Base-by-base conservation (phyloP, 2,888 invertebrate species). In the Agrotis exclamationis region DNA sequence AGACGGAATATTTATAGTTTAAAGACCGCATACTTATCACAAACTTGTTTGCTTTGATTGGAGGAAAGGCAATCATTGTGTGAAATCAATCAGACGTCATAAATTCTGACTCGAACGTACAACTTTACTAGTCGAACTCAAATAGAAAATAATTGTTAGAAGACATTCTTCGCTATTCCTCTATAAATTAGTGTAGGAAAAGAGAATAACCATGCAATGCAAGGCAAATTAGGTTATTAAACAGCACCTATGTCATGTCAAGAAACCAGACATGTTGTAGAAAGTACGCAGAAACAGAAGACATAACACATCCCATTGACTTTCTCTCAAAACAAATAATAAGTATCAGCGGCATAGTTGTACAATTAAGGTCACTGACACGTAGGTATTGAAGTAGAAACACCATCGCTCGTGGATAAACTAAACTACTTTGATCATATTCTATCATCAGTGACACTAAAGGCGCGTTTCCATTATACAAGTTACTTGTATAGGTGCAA, bases 1-100 rank as follows among this genome's bases (percentile, higher is more conserved):
- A 51, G n/a, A 53, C 48, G 13, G 47, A 44, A 57, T 63, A 60
- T 56, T 65, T 63, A 56, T 59, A 70, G 45, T 60, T 66, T n/a
- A 3, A 33, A 24, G n/a, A 47, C 16, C 28, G 28, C 39, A 24
- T 56, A 9, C 3, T 68, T 53, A 60, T 47, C 50, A 20, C 4
- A 48, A 63, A 56, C 33, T 54, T 45, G 39, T 20, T 2, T 47
- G 22, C 16, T 79, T 24, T 2, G 28, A 7, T 57, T 58, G 14
- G 16, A 70, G 53, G 28, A 33, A 45, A 57, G 0, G 18, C 24
- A 51, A 62, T 39, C 44, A n/a, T 54, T 68, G 13, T 24, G 47
- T 18, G 14, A 24, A 33, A 50, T 47, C 18, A n/a, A 22, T 18
- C 44, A 48, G 3, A 54, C 28, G 70, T 51, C 20, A 51, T 47